These are phyloP conservation scores for Holcopasites calliopsidis DNA, from an alignment of 1,140 invertebrate species.

Conservation along the genomic window DNA sequence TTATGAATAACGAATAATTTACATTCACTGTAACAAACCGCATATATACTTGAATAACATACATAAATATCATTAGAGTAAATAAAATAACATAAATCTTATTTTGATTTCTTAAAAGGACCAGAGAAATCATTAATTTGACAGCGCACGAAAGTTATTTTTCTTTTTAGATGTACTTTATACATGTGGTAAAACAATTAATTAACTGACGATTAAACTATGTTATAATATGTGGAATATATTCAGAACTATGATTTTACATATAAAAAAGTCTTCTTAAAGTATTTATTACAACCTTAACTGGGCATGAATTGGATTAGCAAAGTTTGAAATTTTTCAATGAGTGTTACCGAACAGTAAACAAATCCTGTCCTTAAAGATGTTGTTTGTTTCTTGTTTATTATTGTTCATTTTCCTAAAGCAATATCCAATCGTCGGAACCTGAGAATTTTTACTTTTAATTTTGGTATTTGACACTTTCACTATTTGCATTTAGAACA, in stretches of 20 bases:
- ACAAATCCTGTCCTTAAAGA: conserved; percentile 48
- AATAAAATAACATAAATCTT: conserved; percentile 30
- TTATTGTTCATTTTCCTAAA: not conserved
- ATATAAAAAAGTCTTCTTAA: conserved; percentile 64
- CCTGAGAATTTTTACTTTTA: conserved; percentile 46
- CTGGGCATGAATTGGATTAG: conserved; percentile 49
- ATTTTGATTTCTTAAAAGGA: conserved; percentile 27
- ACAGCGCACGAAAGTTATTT: not conserved
- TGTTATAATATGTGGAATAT: conserved; percentile 54
- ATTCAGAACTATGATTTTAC: conserved; percentile 54
- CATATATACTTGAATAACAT: conserved; percentile 33
- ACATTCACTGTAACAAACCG: conserved; percentile 54
- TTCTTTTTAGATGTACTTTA: conserved; percentile 21
- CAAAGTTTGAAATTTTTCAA: conserved; percentile 49
- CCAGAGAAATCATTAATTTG: not conserved
- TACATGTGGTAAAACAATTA: conserved; percentile 43
- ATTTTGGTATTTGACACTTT: conserved; percentile 31
- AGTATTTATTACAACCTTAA: conserved; percentile 63
- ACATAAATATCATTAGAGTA: conserved; percentile 43
- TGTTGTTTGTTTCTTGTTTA: conserved; percentile 22
- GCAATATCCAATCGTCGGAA: conserved; percentile 41
- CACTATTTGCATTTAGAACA: conserved; percentile 21
- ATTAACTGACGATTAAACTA: conserved; percentile 50
- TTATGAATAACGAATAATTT: conserved; percentile 52
- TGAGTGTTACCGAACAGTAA: conserved; percentile 37